Evolutionary conservation across 2,888 invertebrate species (phyloP).

Genomic region (Dryococelus australis): DNA sequence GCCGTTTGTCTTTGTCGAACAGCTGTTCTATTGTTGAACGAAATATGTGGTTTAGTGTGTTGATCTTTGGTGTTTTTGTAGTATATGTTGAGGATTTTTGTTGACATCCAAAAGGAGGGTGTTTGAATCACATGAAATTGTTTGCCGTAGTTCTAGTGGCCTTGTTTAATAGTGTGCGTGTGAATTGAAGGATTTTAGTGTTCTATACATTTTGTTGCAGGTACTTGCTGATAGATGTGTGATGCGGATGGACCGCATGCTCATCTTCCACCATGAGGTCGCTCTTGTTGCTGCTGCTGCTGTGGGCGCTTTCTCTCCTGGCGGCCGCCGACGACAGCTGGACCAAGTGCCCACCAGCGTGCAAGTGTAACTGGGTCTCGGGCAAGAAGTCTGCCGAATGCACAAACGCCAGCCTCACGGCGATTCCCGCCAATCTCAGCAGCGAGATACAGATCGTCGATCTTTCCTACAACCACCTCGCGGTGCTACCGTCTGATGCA

Average conservation of each 20-base stretch:
- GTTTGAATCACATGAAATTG: too few relatives aligned
- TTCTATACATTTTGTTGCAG: not conserved
- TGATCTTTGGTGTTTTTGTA: too few relatives aligned
- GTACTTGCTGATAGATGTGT: not conserved
- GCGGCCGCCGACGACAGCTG: slow-evolving; percentile 59
- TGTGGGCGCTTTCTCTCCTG: not conserved
- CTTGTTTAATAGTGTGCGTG: too few relatives aligned
- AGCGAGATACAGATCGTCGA: slow-evolving; percentile 74
- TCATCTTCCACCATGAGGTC: not conserved
- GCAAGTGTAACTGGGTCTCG: slow-evolving; percentile 85
- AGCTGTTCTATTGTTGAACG: too few relatives aligned
- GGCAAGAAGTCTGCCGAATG: slow-evolving; percentile 88
- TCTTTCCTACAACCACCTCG: slow-evolving; percentile 73
- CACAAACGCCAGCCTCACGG: slow-evolving; percentile 67
- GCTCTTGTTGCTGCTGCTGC: not conserved
- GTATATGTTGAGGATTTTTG: too few relatives aligned
- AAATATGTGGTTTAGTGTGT: too few relatives aligned
- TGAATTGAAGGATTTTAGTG: too few relatives aligned
- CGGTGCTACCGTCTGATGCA: slow-evolving; percentile 70
- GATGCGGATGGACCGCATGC: not conserved
- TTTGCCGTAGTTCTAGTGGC: too few relatives aligned
- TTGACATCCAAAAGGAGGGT: too few relatives aligned
- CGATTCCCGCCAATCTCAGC: slow-evolving; percentile 77
- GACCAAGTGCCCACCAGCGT: slow-evolving; percentile 70
- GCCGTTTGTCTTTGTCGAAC: too few relatives aligned